Evolutionary conservation across 2,888 invertebrate species (phyloP).

Genomic region (Chaetoderma sp.): DNA sequence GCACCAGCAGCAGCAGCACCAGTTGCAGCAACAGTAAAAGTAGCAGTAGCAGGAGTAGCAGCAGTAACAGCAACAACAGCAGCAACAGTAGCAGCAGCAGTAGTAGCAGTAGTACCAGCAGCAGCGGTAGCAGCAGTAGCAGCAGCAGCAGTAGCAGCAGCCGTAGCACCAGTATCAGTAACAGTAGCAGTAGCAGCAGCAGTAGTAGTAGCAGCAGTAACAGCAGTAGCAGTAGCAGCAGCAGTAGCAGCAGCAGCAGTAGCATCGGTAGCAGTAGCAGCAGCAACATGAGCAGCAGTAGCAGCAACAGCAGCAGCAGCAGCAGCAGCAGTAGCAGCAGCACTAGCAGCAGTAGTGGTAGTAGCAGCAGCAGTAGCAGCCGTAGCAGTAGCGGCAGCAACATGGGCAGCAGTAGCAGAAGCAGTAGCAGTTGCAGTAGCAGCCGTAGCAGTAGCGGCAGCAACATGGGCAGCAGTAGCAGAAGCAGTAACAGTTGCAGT

Average conservation of each 20-base stretch:
- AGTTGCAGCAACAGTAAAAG: background rate
- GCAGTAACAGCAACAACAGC: background rate
- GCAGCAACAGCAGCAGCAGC: too few relatives aligned
- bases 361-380: too few relatives aligned
- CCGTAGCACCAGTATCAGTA: too few relatives aligned
- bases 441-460: too few relatives aligned
- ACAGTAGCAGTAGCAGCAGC: background rate
- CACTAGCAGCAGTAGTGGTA: background rate
- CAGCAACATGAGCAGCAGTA: too few relatives aligned
- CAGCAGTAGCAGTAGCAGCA: conserved; percentile 2
- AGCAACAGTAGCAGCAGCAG: background rate
- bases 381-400: background rate
- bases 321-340: background rate
- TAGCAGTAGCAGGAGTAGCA: too few relatives aligned
- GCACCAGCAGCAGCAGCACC: background rate
- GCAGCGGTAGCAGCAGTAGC: background rate
- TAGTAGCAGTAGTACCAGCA: background rate
- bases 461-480: too few relatives aligned
- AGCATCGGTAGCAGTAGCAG: background rate
- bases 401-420: too few relatives aligned
- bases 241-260: background rate
- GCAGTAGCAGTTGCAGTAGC: too few relatives aligned
- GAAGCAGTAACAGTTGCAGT: too few relatives aligned
- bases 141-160: too few relatives aligned
- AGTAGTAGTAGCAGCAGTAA: background rate